Evolutionary conservation across 2,888 invertebrate genomes (phyloP).

Genomic region (Rhopalosiphum nymphaeae): DNA sequence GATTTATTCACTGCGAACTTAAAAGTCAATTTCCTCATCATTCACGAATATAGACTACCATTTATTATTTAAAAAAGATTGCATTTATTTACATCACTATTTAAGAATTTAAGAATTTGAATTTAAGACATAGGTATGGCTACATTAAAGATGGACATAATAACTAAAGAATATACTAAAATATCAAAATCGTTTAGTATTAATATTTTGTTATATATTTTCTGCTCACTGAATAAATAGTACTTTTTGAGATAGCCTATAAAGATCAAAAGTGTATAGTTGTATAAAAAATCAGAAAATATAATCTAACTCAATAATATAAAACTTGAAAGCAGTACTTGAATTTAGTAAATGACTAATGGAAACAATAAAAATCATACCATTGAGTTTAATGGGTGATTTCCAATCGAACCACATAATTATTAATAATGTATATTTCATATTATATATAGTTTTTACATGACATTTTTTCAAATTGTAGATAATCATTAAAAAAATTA

Average conservation of each 20-base stretch:
- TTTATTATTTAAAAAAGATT: background rate
- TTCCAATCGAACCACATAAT: background rate
- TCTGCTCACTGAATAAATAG: background rate
- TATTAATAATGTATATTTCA: background rate
- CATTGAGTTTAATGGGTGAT: background rate
- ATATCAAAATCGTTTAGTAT: background rate
- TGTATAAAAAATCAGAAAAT: background rate
- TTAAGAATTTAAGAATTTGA: background rate
- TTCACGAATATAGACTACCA: background rate
- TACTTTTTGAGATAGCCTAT: background rate
- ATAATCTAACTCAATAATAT: background rate
- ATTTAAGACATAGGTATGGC: background rate
- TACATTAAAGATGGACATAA: background rate
- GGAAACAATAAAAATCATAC: background rate
- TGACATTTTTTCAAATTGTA: background rate
- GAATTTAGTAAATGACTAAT: background rate
- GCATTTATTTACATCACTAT: background rate
- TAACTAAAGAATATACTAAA: background rate
- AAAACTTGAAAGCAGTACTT: background rate
- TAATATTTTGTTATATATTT: background rate
- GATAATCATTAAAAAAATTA: background rate
- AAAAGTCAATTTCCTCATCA: conserved; percentile 9
- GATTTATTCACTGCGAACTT: background rate
- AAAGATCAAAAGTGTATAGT: background rate
- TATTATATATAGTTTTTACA: background rate